A percentile compares a stretch with the other conserved stretches of the same genome.
phyloP scores from a whole-genome alignment of 2,113 vertebrate genomes.

The Petrocephalus zakoni region DNA sequence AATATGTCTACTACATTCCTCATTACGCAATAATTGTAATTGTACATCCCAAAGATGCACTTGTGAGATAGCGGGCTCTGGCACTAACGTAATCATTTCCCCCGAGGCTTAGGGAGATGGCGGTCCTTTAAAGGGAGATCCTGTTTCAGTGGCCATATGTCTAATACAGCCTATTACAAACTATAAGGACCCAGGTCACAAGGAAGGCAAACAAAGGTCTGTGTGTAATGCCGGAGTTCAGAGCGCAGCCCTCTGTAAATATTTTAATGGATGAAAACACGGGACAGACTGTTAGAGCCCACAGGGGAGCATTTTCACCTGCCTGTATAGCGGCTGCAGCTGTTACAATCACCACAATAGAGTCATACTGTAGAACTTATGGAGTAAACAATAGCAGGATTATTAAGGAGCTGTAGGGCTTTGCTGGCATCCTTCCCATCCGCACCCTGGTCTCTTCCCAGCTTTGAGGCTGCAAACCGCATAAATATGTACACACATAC shows the following conservation, averaged over 20 bases:
- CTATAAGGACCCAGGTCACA: neutral
- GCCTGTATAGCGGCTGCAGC: neutral
- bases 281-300: neutral
- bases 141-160: neutral
- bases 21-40: neutral
- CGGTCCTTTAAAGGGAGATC: neutral
- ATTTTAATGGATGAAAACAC: conserved; percentile 5
- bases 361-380: neutral
- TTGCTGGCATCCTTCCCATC: neutral
- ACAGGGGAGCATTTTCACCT: neutral
- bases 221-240: neutral
- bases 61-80: neutral
- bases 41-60: neutral
- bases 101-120: neutral
- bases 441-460: neutral
- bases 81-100: neutral
- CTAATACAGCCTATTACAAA: neutral
- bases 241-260: neutral
- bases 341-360: conserved; percentile 1
- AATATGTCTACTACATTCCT: neutral
- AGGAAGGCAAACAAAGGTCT: neutral
- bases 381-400: neutral
- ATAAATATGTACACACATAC: neutral
- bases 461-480: neutral
- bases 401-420: neutral